A percentile compares a stretch with the other conserved stretches of the same genome.
Conservation (phyloP, 2,797 vertebrate species). For the Galaxias olidus region DNA sequence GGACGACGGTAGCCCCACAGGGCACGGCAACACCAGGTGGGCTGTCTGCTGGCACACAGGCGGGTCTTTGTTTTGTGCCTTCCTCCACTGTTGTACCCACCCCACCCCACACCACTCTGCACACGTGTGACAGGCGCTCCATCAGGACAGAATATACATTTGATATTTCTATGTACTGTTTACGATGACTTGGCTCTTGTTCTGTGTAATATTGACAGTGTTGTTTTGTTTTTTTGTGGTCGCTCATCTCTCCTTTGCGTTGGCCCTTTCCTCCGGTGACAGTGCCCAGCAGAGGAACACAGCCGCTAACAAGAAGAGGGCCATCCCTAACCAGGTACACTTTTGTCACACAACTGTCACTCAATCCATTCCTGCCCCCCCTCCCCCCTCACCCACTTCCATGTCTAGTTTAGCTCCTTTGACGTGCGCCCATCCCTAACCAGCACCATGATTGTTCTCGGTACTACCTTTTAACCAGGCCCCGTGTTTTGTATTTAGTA, state of each 20-base stretch:
- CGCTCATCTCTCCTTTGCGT: neutral
- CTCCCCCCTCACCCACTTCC: slow-evolving; percentile 27
- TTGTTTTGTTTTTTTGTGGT: slow-evolving; percentile 23
- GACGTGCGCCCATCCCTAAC: slow-evolving; percentile 37
- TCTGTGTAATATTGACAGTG: slow-evolving; percentile 7
- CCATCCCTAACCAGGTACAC: slow-evolving; percentile 93
- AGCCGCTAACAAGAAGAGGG: slow-evolving; percentile 90
- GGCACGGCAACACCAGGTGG: slow-evolving; percentile 81
- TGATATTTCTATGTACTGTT: neutral
- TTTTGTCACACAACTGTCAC: slow-evolving; percentile 5
- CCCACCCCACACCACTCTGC: neutral
- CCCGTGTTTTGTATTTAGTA: neutral
- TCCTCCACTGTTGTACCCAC: neutral
- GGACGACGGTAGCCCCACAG: slow-evolving; percentile 78
- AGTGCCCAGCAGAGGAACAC: slow-evolving; percentile 94
- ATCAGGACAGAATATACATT: neutral
- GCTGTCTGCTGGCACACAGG: slow-evolving; percentile 54
- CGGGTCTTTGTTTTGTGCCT: slow-evolving; percentile 34
- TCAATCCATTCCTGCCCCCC: neutral
- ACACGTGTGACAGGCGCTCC: neutral
- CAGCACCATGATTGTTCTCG: slow-evolving; percentile 40
- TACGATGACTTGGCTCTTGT: neutral
- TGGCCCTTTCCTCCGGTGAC: slow-evolving; percentile 30
- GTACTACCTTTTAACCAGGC: slow-evolving; percentile 21
- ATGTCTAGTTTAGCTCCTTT: slow-evolving; percentile 24